These are phyloP conservation scores for Tinea semifulvella DNA, from an alignment of 2,888 invertebrate species.

Conservation along the genomic window DNA sequence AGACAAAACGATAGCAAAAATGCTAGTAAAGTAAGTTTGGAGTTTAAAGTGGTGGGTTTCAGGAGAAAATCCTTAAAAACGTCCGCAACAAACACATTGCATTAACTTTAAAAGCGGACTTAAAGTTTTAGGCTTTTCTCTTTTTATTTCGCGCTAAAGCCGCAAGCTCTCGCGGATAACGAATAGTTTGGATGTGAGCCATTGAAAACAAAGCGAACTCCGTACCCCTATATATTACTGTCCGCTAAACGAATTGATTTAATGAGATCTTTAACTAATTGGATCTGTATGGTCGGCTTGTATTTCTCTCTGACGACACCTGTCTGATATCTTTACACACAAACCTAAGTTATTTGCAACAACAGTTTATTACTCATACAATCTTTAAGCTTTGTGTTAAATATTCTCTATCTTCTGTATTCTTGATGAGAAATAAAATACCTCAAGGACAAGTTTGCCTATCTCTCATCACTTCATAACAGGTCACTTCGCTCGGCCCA, in stretches of 20 bases:
- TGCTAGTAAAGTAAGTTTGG: background rate
- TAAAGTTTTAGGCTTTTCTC: conserved; percentile 19
- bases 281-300: conserved; percentile 49
- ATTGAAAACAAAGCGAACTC: conserved; percentile 49
- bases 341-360: conserved; percentile 17
- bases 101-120: conserved; percentile 23
- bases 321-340: conserved; percentile 31
- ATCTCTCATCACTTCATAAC: too few relatives aligned
- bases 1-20: too few relatives aligned
- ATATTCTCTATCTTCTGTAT: too few relatives aligned
- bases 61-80: conserved; percentile 10
- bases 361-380: background rate
- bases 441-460: too few relatives aligned
- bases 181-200: conserved; percentile 58
- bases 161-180: conserved; percentile 41
- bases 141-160: conserved; percentile 34
- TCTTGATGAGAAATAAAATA: too few relatives aligned
- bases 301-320: conserved; percentile 31
- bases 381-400: too few relatives aligned
- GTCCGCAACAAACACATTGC: conserved; percentile 17
- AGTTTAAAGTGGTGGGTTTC: background rate
- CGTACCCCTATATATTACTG: conserved; percentile 47
- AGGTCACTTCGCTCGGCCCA: too few relatives aligned
- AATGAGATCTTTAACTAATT: conserved; percentile 59
- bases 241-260: conserved; percentile 57